Evolutionary conservation across 2,888 invertebrate genomes (phyloP).

Genomic region (Axea sp.): DNA sequence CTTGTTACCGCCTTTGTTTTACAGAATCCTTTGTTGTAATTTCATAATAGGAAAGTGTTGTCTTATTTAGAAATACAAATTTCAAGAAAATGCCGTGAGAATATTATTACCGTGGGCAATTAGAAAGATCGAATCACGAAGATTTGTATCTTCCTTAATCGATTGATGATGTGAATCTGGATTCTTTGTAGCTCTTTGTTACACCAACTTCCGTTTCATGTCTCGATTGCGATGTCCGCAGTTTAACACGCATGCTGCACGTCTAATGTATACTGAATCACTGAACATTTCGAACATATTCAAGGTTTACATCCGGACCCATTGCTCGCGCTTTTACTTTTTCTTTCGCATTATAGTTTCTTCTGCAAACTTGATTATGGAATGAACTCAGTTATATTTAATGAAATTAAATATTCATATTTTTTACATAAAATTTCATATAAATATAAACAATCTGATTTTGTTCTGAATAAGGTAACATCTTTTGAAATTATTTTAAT

Average conservation of each 20-base stretch:
- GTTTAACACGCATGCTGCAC: conserved; percentile 22
- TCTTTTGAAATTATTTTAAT: too few species aligned
- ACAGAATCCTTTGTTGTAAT: conserved; percentile 46
- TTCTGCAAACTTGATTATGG: conserved; percentile 6
- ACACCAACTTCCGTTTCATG: conserved; percentile 60
- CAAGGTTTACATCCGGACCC: conserved; percentile 61
- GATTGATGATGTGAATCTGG: conserved; percentile 53
- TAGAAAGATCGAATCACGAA: conserved; percentile 46
- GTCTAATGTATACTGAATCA: conserved; percentile 60
- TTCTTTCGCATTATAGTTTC: conserved; percentile 26
- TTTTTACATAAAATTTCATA: too few species aligned
- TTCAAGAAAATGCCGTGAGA: conserved; percentile 50
- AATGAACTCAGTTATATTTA: neutral
- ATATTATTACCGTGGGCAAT: conserved; percentile 48
- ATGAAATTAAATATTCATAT: neutral
- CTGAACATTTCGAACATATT: conserved; percentile 66
- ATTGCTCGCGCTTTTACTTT: conserved; percentile 60
- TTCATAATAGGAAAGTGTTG: conserved; percentile 30
- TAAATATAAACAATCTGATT: too few species aligned
- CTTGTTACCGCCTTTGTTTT: conserved; percentile 20
- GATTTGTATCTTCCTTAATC: conserved; percentile 52
- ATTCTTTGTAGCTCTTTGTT: conserved; percentile 55
- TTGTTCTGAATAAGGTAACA: too few species aligned
- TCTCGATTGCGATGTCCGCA: conserved; percentile 28
- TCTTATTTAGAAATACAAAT: conserved; percentile 38